Base-by-base conservation (phyloP, 2,888 invertebrate genomes). In the Microctonus hyperodae region DNA sequence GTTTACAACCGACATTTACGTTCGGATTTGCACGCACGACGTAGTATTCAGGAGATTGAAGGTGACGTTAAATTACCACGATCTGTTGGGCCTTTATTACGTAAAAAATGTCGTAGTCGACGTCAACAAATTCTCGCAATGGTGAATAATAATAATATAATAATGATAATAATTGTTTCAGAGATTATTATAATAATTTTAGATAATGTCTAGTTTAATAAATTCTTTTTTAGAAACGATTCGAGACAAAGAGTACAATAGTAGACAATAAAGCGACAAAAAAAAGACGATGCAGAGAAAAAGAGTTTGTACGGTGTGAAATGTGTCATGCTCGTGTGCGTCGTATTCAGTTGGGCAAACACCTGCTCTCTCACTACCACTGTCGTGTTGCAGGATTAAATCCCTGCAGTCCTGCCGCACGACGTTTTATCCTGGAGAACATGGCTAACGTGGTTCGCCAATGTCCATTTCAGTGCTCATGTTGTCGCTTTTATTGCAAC, bases 401-500 rank as follows among this genome's bases (percentile, higher is more conserved):
- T 67, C 88, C 89, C 60, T 85, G 86, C 53, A 85, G 87, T 69
- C 87, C 88, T 3, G 85, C 85, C 31, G 86, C 88, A 10, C 87
- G 88, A 69, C 86, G 87, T 61, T 87, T 93, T 77, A 89, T 95
- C 61, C 85, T 95, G 35, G 89, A 90, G 62, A 91, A 95, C 81
- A 94, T 95, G 78, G 88, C 88, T 70, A 89, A 90, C 67, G 90
- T 96, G 70, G 91, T 94, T 6, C 87, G 90, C 67, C 92, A 95
- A 75, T 90, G 93, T 56, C 95, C 94, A 0, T 96, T 91, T 79
- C 95, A 95, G 83, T 96, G 96, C 79, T 89, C 89, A 50, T 88
- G 92, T 13, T 96, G 96, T 81, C 89, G 89, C 66, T 96, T 93
- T 83, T 96, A 93, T 81, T 92, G 92, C 74, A 94, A 95, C 80